Evolutionary conservation across 1,140 invertebrate genomes (phyloP), one percentile per base, ranked within the genome.

Genomic region (Drosophila watanabei): DNA sequence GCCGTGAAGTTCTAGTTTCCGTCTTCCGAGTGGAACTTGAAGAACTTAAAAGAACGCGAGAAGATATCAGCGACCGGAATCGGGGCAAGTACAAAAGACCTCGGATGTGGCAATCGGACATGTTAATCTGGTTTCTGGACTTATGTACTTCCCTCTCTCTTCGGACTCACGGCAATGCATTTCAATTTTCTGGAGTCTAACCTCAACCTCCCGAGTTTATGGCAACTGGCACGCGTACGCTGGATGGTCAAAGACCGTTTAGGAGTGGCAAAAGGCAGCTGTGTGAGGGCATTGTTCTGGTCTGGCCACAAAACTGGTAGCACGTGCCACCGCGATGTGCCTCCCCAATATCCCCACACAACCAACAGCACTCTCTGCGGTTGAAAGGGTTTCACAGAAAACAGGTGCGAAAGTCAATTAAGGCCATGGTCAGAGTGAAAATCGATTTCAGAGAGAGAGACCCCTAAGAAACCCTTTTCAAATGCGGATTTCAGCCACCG

Each of bases 81-180:
- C 77, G 75, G 48, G 28, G 45, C 37, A 18, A 59, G 57, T 43
- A 80, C 69, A 80, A 80, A 69, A 80, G 61, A 58, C 62, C 79
- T 80, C 79, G 79, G 79, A 80, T 80, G 79, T 80, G 78, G 77
- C 77, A 80, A 80, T 80, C 79, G 77, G 77, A 75, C 79, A 80
- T 80, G 79, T 80, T 80, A 80, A 80, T 80, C 79, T 80, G 70
- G 64, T 78, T 78, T 61, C 43, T 54, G 57, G 57, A 60, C 76
- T 78, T 56, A n/a, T n/a, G n/a, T n/a, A 54, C 58, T 58, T 75
- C 75, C 43, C 66, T 49, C 65, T 49, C 65, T 49, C 33, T 51
- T 11, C 41, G 32, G 32, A 28, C 63, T 37, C 33, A 41, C 37
- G 13, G 46, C 54, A 20, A 60, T 79, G 78, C 62, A 60, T 80